Percentiles rank a stretch among this genome's conserved stretches.
Evolutionary conservation across 2,797 vertebrate species (phyloP).

Genomic region (Tolypeutes matacus): DNA sequence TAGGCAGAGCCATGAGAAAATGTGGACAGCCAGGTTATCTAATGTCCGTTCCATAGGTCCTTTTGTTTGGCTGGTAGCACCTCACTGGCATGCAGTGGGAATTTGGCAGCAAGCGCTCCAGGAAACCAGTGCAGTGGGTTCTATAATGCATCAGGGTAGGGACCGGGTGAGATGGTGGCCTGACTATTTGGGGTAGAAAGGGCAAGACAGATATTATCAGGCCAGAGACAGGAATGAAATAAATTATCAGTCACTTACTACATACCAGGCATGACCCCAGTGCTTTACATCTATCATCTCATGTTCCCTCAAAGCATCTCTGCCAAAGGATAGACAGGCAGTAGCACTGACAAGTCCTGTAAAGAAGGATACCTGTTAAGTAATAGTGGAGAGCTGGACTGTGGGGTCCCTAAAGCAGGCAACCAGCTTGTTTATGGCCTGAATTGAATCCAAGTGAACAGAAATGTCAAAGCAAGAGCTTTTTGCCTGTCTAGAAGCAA

Average conservation of each 20-base stretch:
- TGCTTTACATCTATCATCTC: neutral
- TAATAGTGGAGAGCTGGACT: neutral
- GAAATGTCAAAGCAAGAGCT: neutral
- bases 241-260: neutral
- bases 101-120: neutral
- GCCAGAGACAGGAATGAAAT: neutral
- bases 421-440: neutral
- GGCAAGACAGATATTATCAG: neutral
- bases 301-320: rapidly evolving
- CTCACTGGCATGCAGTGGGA: neutral
- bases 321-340: too few species aligned
- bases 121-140: neutral
- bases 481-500: neutral
- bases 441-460: neutral
- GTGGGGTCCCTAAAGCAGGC: neutral
- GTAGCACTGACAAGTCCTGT: neutral
- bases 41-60: neutral
- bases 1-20: neutral
- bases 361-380: neutral
- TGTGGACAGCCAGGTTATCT: rapidly evolving
- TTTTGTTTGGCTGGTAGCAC: neutral
- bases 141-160: neutral
- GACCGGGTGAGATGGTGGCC: neutral
- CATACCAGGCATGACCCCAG: neutral
- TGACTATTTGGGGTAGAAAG: neutral